A percentile compares a stretch with the other conserved stretches of the same genome.
Evolutionary conservation across 2,888 invertebrate genomes (phyloP).

Genomic region (Candidula unifasciata): DNA sequence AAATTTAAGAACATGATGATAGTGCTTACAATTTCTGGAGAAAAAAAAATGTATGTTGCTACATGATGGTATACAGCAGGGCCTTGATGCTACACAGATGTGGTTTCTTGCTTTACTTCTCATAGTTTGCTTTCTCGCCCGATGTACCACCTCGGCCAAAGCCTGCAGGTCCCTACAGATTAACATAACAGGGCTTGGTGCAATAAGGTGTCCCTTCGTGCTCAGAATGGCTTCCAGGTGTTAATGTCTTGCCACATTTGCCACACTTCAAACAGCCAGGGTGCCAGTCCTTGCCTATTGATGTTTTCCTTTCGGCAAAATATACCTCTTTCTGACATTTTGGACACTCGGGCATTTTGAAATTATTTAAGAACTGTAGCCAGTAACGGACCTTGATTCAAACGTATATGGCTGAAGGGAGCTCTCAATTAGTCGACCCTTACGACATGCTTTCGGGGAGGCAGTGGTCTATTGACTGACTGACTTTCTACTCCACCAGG

Average conservation of each 20-base stretch:
- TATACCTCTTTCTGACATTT: no score
- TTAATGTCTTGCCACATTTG: conserved; percentile 73
- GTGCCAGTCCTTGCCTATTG: conserved; percentile 77
- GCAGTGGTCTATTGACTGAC: no score
- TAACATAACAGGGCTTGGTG: conserved; percentile 84
- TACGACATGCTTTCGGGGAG: no score
- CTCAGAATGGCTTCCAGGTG: conserved; percentile 73
- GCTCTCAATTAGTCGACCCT: no score
- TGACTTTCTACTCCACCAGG: no score
- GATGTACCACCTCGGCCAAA: conserved; percentile 51
- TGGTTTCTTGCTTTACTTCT: neutral
- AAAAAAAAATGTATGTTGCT: no score
- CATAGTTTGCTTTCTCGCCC: conserved; percentile 37
- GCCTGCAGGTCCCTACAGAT: conserved; percentile 84
- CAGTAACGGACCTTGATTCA: no score
- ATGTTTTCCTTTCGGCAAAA: conserved; percentile 72
- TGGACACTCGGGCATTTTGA: no score
- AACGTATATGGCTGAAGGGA: no score
- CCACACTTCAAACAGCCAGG: conserved; percentile 72
- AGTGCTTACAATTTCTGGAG: no score
- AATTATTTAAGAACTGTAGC: no score
- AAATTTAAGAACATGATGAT: no score
- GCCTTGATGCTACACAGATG: neutral
- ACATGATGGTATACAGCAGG: neutral
- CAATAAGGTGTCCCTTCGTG: conserved; percentile 86